phyloP scores from a whole-genome alignment of 2,888 invertebrate genomes.

The Agrochola litura region DNA sequence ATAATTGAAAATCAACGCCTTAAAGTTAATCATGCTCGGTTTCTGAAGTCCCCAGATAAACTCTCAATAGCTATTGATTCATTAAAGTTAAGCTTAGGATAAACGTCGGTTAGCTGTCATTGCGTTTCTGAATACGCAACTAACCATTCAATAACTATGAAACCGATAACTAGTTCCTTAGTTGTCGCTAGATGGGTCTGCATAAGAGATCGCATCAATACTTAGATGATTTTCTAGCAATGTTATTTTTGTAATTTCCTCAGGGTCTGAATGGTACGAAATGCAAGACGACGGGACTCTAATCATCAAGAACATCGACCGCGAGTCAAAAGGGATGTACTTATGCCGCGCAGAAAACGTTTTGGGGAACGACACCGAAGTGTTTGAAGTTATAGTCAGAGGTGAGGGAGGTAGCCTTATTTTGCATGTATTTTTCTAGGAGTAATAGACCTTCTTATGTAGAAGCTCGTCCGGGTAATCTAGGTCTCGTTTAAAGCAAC shows the following conservation, averaged over 20 bases:
- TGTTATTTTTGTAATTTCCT: neutral
- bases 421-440: neutral
- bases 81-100: too few species aligned
- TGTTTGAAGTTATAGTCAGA: slow-evolving; percentile 69
- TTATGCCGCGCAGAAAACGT: slow-evolving; percentile 74
- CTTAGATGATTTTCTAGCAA: neutral
- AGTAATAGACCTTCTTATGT: neutral
- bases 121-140: too few species aligned
- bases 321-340: slow-evolving; percentile 67
- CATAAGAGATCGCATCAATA: neutral
- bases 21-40: too few species aligned
- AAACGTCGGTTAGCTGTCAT: too few species aligned
- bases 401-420: slow-evolving; percentile 67
- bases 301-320: slow-evolving; percentile 72
- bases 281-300: slow-evolving; percentile 74
- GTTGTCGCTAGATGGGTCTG: too few species aligned
- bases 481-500: neutral
- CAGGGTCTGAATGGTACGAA: slow-evolving; percentile 75
- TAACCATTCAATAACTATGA: too few species aligned
- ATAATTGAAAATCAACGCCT: neutral
- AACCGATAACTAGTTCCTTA: too few species aligned
- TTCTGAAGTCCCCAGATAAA: too few species aligned
- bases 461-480: neutral
- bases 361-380: slow-evolving; percentile 65
- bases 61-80: too few species aligned